These are phyloP conservation scores for Talpa occidentalis DNA, from an alignment of 2,113 vertebrate species.

Conservation along the genomic window DNA sequence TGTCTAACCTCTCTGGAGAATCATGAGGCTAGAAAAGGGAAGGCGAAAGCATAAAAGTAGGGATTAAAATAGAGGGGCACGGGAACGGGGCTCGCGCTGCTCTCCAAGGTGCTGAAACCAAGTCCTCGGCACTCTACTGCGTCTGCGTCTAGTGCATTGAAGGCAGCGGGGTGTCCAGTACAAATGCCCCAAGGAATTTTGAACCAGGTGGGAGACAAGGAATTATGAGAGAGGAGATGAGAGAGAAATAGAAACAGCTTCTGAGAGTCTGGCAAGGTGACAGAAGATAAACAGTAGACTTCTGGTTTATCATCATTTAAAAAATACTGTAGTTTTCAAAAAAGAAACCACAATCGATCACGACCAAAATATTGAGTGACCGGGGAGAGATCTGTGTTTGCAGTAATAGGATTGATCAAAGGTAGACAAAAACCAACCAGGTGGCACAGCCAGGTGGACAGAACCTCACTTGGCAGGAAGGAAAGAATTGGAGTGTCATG, in stretches of 20 bases:
- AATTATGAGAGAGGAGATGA: neutral
- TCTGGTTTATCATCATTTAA: constrained; percentile 31
- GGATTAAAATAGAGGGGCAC: neutral
- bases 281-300: neutral
- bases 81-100: neutral
- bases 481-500: neutral
- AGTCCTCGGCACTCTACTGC: neutral
- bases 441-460: neutral
- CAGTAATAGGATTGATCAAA: neutral
- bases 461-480: neutral
- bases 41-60: neutral
- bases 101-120: constrained; percentile 75
- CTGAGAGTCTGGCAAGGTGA: neutral
- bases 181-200: neutral
- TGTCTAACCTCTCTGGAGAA: constrained; percentile 33
- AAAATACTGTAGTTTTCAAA: constrained; percentile 2
- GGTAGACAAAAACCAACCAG: neutral
- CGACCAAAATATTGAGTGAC: neutral
- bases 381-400: neutral
- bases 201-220: neutral
- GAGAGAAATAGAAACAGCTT: neutral
- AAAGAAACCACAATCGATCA: neutral
- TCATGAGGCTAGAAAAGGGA: neutral
- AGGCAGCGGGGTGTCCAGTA: neutral
- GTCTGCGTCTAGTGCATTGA: accelerated